Percentiles rank a stretch among this genome's conserved stretches.
Evolutionary conservation across 2,888 invertebrate species (phyloP).

Genomic region (Drosophila demipolita): DNA sequence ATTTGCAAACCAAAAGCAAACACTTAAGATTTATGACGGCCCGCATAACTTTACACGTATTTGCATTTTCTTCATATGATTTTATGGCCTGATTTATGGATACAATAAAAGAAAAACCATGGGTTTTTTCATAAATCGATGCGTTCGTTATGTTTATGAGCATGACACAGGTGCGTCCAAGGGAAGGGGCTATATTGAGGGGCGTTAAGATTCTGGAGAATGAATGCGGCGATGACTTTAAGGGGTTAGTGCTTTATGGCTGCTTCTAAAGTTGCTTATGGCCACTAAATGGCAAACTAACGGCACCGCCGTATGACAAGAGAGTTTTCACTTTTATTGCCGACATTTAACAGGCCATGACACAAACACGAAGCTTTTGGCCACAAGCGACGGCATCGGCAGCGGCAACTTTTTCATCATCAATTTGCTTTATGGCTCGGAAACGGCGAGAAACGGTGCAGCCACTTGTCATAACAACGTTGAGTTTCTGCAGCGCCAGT

Average conservation of each 20-base stretch:
- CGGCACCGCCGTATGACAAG: slow-evolving; percentile 66
- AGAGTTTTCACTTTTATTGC: slow-evolving; percentile 80
- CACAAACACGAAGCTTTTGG: slow-evolving; percentile 50
- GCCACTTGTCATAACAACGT: slow-evolving; percentile 79
- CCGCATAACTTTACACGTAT: slow-evolving; percentile 29
- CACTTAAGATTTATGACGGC: slow-evolving; percentile 31
- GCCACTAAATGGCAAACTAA: slow-evolving; percentile 61
- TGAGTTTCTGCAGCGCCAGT: slow-evolving; percentile 60
- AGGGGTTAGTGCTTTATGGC: slow-evolving; percentile 31
- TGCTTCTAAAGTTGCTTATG: slow-evolving; percentile 22
- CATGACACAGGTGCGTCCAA: slow-evolving; percentile 72
- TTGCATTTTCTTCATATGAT: slow-evolving; percentile 37
- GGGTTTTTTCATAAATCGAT: slow-evolving; percentile 49
- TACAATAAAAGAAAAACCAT: slow-evolving; percentile 50
- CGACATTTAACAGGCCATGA: slow-evolving; percentile 80
- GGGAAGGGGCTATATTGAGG: slow-evolving; percentile 50
- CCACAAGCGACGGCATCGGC: slow-evolving; percentile 12
- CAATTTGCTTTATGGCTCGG: slow-evolving; percentile 76
- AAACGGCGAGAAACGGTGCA: slow-evolving; percentile 53
- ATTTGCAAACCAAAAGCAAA: slow-evolving; percentile 15
- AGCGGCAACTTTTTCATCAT: slow-evolving; percentile 71
- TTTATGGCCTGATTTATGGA: slow-evolving; percentile 64
- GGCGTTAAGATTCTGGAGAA: slow-evolving; percentile 34
- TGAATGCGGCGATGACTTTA: slow-evolving; percentile 19
- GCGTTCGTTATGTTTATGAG: slow-evolving; percentile 58